These are phyloP conservation scores for Andricus quercusramuli DNA, from an alignment of 2,888 invertebrate genomes.

Conservation along the genomic window DNA sequence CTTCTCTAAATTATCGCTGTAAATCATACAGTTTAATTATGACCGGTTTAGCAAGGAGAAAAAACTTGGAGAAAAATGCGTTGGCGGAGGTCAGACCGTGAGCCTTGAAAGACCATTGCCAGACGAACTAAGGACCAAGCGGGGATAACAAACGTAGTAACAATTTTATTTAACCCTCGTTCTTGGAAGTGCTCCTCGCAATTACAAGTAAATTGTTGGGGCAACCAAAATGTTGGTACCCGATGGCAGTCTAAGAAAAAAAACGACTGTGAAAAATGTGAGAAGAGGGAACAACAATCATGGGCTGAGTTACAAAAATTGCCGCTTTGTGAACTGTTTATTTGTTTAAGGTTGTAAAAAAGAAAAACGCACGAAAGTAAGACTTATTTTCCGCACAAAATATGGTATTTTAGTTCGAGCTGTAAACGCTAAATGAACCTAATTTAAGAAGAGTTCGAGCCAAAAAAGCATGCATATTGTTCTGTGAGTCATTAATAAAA, in stretches of 20 bases:
- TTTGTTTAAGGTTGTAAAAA: constrained; percentile 8
- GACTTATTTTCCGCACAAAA: constrained; percentile 11
- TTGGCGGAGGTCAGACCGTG: constrained; percentile 42
- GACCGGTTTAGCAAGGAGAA: constrained; percentile 29
- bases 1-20: constrained; percentile 62
- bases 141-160: constrained; percentile 45
- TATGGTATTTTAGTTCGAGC: neutral
- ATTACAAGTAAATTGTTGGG: constrained; percentile 57
- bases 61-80: constrained; percentile 22
- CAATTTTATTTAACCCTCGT: constrained; percentile 48
- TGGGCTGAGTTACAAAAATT: constrained; percentile 14
- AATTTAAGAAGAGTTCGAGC: neutral
- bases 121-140: constrained; percentile 24
- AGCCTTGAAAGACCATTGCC: constrained; percentile 35
- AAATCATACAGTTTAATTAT: constrained; percentile 61
- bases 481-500: too few species aligned
- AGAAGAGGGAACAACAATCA: constrained; percentile 26
- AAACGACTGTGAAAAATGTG: constrained; percentile 21
- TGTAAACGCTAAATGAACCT: constrained; percentile 19
- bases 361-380: neutral
- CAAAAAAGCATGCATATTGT: too few species aligned
- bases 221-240: constrained; percentile 61
- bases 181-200: constrained; percentile 50
- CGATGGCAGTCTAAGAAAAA: constrained; percentile 53
- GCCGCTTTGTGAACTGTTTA: constrained; percentile 4